Conservation (phyloP, 2,797 vertebrate genomes). For the Rhinatrema bivittatum region DNA sequence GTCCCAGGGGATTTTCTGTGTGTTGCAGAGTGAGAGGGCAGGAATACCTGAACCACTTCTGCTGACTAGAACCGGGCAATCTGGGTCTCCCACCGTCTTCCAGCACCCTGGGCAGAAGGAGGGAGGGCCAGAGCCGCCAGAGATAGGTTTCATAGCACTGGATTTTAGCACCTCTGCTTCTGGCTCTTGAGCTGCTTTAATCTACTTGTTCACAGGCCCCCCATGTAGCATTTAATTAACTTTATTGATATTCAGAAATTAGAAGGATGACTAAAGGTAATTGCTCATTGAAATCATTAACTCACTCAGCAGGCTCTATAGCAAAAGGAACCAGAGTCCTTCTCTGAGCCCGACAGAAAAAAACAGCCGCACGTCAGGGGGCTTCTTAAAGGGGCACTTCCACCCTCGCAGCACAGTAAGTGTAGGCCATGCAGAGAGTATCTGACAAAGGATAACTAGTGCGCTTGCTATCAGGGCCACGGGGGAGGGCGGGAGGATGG, state of each 20-base stretch:
- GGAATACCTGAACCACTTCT: no score
- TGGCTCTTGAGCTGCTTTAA: conserved; percentile 8
- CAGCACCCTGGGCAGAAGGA: neutral
- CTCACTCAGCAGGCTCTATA: conserved; percentile 48
- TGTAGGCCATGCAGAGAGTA: no score
- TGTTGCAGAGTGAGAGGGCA: neutral
- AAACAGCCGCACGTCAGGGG: neutral
- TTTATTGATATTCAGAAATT: conserved; percentile 80
- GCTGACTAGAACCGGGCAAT: neutral
- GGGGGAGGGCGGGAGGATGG: no score
- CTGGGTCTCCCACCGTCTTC: neutral
- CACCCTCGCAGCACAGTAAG: neutral
- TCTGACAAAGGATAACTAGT: no score
- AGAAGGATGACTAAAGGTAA: conserved; percentile 67
- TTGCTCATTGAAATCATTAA: conserved; percentile 73
- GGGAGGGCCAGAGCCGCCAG: neutral
- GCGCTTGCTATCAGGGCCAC: no score
- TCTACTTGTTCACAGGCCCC: conserved; percentile 26
- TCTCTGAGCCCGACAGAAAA: neutral
- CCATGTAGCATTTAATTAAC: conserved; percentile 68
- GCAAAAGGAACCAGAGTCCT: neutral
- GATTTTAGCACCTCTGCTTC: neutral
- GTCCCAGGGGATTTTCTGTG: no score
- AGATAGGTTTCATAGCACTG: neutral
- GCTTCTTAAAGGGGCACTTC: neutral